Conservation (phyloP, 2,888 invertebrate genomes). For the Oxyscelio sp. region DNA sequence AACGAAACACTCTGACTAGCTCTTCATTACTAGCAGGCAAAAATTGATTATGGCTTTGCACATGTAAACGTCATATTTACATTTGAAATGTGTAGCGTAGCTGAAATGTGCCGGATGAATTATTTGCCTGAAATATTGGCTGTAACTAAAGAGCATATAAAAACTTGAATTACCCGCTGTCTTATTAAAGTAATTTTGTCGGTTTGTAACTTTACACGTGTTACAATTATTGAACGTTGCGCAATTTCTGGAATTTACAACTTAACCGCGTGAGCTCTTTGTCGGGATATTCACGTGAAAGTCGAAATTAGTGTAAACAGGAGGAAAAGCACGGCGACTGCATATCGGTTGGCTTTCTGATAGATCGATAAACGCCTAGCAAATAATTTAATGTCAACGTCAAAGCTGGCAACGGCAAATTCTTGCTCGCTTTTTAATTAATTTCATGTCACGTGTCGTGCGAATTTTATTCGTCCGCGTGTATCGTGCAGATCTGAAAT, state of each 20-base stretch:
- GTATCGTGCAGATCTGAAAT: constrained; percentile 5
- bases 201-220: constrained; percentile 5
- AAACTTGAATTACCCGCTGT: not conserved
- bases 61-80: too few relatives aligned
- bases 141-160: too few relatives aligned
- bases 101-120: too few relatives aligned
- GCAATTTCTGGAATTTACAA: constrained; percentile 30
- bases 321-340: not conserved
- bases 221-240: constrained; percentile 35
- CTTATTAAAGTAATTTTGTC: constrained; percentile 32
- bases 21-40: too few relatives aligned
- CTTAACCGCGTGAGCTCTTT: constrained; percentile 18
- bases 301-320: constrained; percentile 10
- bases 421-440: constrained; percentile 33
- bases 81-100: too few relatives aligned
- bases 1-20: too few relatives aligned
- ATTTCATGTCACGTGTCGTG: constrained; percentile 26
- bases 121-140: too few relatives aligned
- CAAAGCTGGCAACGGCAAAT: not conserved
- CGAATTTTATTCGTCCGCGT: not conserved
- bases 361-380: constrained; percentile 3
- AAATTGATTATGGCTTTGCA: too few relatives aligned
- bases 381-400: constrained; percentile 15
- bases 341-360: too few relatives aligned
- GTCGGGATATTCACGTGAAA: constrained; percentile 16